Base-by-base conservation (phyloP, 2,888 invertebrate species). In the Endotricha flammealis region DNA sequence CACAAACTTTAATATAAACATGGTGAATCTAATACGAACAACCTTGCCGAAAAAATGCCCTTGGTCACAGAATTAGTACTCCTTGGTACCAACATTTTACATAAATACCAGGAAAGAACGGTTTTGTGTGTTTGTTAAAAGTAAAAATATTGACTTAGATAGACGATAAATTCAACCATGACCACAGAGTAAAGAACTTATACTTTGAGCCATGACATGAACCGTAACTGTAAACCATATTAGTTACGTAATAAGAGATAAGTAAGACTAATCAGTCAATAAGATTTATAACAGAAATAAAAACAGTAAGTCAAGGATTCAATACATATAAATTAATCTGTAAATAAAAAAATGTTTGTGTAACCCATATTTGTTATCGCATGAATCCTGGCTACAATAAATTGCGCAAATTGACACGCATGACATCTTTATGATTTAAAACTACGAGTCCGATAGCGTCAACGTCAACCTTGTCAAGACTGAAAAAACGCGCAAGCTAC, bases 41-140 rank as follows among this genome's bases (percentile, higher is more conserved):
- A 33, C 32, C 32, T 33, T 33, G 25, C 30, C 9, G 20, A 25
- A 20, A 33, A 32, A 29, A 16, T 24, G 32, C 39, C 46, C 40
- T 45, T 38, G 32, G 20, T n/a, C n/a, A n/a, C n/a, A n/a, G n/a
- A n/a, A n/a, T n/a, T n/a, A n/a, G n/a, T n/a, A n/a, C n/a, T n/a
- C n/a, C n/a, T n/a, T n/a, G n/a, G n/a, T n/a, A 22, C 10, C 25
- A 27, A 14, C 25, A 23, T 8, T 10, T 20, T 32, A 12, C 25
- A 6, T 27, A 27, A n/a, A 16, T 16, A 33, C 5, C 25, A 25
- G 32, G 32, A 32, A 32, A 32, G 8, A 8, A 20, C 7, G 7
- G 22, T 13, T 14, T 32, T 10, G 9, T 24, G 12, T 17, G 6
- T 22, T 20, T 12, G 8, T n/a, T 1, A 17, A 29, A 17, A n/a